Percentiles rank a stretch among this genome's conserved stretches.
These are phyloP conservation scores for Heliconius nattereri DNA, from an alignment of 1,140 invertebrate species.

Conservation along the genomic window DNA sequence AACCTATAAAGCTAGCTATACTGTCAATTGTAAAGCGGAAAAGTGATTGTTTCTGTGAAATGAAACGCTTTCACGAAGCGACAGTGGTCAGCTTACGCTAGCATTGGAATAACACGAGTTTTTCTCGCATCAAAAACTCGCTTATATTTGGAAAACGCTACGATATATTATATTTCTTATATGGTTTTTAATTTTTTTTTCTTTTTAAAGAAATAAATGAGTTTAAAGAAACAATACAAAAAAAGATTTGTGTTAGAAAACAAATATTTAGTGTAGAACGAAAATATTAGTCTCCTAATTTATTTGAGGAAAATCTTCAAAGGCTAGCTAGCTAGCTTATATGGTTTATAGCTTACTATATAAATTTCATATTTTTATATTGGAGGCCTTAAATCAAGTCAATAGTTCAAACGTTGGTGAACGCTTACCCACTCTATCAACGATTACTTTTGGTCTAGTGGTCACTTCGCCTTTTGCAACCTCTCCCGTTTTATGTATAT, in stretches of 20 bases:
- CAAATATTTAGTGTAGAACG: background rate
- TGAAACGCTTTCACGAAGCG: constrained; percentile 9
- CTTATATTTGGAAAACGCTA: background rate
- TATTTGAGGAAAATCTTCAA: constrained; percentile 20
- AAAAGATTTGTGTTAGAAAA: constrained; percentile 4
- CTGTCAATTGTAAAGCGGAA: constrained; percentile 10
- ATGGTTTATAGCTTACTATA: constrained; percentile 26
- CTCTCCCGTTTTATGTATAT: constrained; percentile 16
- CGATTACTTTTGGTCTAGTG: constrained; percentile 75
- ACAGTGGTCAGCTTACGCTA: constrained; percentile 5
- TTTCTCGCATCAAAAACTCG: background rate
- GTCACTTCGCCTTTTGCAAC: constrained; percentile 57
- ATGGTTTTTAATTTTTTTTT: no score
- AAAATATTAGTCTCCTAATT: background rate
- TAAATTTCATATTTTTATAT: constrained; percentile 43
- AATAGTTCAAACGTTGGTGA: constrained; percentile 69
- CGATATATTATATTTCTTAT: no score
- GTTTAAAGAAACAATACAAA: no score
- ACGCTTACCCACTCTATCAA: constrained; percentile 71
- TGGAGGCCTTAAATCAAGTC: constrained; percentile 51
- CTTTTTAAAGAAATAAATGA: no score
- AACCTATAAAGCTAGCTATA: background rate
- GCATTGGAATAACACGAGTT: constrained; percentile 6
- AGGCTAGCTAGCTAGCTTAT: background rate
- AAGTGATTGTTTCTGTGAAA: constrained; percentile 11